Evolutionary conservation across 2,797 vertebrate genomes (phyloP).

Genomic region (Manis javanica): DNA sequence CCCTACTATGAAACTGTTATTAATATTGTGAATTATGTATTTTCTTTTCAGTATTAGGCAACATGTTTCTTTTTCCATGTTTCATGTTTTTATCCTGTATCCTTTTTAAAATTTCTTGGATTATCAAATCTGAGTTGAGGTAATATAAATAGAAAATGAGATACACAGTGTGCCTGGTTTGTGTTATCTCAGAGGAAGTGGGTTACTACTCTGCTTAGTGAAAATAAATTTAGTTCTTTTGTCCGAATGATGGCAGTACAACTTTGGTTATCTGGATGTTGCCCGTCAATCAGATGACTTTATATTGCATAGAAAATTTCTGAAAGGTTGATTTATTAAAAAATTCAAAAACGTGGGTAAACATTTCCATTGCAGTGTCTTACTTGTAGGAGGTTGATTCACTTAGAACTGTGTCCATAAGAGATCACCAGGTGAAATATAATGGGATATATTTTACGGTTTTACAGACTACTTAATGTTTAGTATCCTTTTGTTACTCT

Average conservation of each 20-base stretch:
- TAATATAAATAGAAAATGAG: constrained; percentile 63
- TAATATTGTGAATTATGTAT: neutral
- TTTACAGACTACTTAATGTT: neutral
- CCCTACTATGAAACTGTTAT: neutral
- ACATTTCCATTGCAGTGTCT: neutral
- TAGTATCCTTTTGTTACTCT: constrained; percentile 22
- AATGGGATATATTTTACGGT: neutral
- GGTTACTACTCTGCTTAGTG: neutral
- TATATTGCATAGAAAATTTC: neutral
- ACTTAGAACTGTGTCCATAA: neutral
- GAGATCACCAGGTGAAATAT: neutral
- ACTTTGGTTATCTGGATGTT: constrained; percentile 35
- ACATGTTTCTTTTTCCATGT: neutral
- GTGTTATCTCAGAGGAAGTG: neutral
- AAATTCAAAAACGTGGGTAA: neutral
- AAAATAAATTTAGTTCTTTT: constrained; percentile 53
- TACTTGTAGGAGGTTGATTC: neutral
- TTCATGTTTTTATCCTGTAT: constrained; percentile 17
- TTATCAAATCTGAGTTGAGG: constrained; percentile 54
- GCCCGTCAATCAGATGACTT: constrained; percentile 1
- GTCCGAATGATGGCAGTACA: neutral
- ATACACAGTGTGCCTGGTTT: constrained; percentile 29
- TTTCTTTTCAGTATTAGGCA: constrained; percentile 38
- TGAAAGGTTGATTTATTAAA: constrained; percentile 27
- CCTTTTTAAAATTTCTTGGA: constrained; percentile 52